Base-by-base conservation (phyloP, 2,113 vertebrate species). In the Myanophis thanlyinensis region DNA sequence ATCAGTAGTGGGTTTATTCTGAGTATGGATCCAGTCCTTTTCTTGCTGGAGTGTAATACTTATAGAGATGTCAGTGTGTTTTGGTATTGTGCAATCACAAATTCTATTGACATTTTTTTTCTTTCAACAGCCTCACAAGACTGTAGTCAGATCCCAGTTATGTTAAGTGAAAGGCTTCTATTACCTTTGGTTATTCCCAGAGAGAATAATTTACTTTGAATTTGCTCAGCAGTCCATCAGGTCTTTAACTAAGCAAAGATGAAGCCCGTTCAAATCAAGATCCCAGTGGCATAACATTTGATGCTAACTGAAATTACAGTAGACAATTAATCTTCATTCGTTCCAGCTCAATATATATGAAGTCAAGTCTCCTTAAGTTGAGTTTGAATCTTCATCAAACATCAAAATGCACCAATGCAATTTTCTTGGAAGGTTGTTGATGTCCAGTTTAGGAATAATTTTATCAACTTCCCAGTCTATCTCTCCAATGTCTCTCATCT, bases 91-190 rank as follows among this genome's bases (percentile, higher is more conserved):
- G 4, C 25, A 94, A 89, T 91, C 46, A 73, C 86, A 52, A 46
- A 89, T 25, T 44, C 27, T 67, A 80, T 44, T 87, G 62, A 94
- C 93, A 93, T 59, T 2, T 0, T 51, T 22, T 59, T 27, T 27
- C 67, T 89, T 56, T 52, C 67, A 35, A 48, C 67, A 92, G 89
- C 86, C 94, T 91, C 40, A 91, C 93, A 53, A 10, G 92, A 92
- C 47, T 40, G 84, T 44, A 85, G 47, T 47, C 67, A 85, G 44
- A 52, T 23, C 25, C 47, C 67, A 46, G 27, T 47, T 51, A 54
- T 62, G 67, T 89, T 89, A 92, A 92, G 30, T 89, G 67, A 92
- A 92, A 89, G 51, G 40, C 87, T 89, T 90, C 53, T 49, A 4
- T 87, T 59, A n/a, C 47, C 52, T 86, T 87, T 92, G 73, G 25